A percentile compares a stretch with the other conserved stretches of the same genome.
These are phyloP conservation scores for Microcebus lehilahytsara DNA, from an alignment of 2,113 vertebrate species.

Conservation along the genomic window DNA sequence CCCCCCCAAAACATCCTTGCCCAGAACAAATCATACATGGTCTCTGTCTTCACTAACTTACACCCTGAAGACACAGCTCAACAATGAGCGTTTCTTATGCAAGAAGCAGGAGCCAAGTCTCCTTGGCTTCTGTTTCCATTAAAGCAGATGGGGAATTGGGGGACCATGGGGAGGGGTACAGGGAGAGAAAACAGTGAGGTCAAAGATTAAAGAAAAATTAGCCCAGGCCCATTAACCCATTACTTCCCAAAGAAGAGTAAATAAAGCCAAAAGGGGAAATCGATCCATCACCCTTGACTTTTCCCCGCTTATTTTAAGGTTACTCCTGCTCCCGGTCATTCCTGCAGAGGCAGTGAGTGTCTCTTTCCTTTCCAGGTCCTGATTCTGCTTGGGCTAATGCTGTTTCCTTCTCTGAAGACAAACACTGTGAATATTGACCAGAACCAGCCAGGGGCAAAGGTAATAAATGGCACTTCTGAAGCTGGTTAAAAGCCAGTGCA, in stretches of 20 bases:
- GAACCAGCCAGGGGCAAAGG: background rate
- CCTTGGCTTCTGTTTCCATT: background rate
- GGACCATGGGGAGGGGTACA: background rate
- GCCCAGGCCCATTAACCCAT: background rate
- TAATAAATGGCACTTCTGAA: background rate
- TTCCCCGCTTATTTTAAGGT: background rate
- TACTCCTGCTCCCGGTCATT: background rate
- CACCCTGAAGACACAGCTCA: background rate
- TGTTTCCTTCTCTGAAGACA: background rate
- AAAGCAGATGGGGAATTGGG: background rate
- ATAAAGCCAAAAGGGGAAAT: background rate
- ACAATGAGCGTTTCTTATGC: rapidly evolving
- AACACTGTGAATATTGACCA: background rate
- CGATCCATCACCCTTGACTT: background rate
- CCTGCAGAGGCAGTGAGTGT: background rate
- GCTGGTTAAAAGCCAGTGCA: background rate
- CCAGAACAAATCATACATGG: background rate
- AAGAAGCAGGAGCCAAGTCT: background rate
- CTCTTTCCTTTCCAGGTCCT: background rate
- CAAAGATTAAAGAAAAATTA: background rate
- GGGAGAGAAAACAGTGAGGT: background rate
- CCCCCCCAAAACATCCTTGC: background rate
- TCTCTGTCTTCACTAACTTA: background rate
- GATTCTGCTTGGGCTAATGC: background rate
- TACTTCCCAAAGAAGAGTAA: background rate